Base-by-base conservation (phyloP, 2,113 vertebrate species). In the Colaptes auratus region DNA sequence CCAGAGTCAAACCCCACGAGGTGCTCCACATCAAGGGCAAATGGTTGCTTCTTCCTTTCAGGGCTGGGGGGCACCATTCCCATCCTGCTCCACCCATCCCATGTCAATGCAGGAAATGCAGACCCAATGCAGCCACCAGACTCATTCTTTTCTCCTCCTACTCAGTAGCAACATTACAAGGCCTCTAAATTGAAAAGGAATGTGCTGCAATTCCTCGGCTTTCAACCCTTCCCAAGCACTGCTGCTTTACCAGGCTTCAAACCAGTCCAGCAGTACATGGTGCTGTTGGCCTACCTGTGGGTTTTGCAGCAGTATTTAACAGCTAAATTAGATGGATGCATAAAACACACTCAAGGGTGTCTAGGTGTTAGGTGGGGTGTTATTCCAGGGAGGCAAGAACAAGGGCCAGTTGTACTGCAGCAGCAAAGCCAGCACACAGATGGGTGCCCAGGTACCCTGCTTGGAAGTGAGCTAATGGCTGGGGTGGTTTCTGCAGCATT, bases 301-400 rank as follows among this genome's bases (percentile, higher is more conserved):
- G 60, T 39, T 95, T 82, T 85, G 67, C 78, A 89, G 82, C 52
- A 82, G 56, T 79, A 85, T 77, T 96, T 89, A 94, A 79, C 89
- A 85, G 30, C 78, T 87, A 85, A 93, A 93, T 93, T 46, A 82
- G 58, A 59, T 56, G n/a, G 53, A 80, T 27, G 63, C 0, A 0
- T 70, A 73, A 82, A 93, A 70, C n/a, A 90, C 33, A 89, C 53
- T 65, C 67, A 7, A 28, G 19, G 35, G 30, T 94, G 81, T 70
- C 90, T 76, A 66, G 77, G 42, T 94, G 39, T 85, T 59, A 91
- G 92, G 84, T 84, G 81, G 58, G 16, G 70, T 84, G 35, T 82
- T 33, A 44, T 66, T 82, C 65, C 21, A 84, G 17, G 82, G 75
- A 89, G 67, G 52, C 52, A 82, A 92, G 91, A 96, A 92, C 81